Base-by-base conservation (phyloP, 2,888 invertebrate species). In the Coleophora flavipennella region DNA sequence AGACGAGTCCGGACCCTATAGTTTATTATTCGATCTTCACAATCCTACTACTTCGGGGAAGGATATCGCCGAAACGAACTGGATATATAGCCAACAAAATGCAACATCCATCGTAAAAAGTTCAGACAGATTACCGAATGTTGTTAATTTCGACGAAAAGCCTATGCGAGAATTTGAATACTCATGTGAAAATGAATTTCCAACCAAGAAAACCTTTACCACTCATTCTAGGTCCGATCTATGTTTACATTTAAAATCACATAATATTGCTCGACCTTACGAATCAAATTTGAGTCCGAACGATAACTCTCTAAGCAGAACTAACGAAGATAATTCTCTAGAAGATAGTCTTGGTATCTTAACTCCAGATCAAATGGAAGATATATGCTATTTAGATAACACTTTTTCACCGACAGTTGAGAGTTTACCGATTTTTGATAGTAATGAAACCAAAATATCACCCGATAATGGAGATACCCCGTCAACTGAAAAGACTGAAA, bases 321-420 rank as follows among this genome's bases (percentile, higher is more conserved):
- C 80, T 36, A 88, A 87, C 60, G 93, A 93, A 67, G 91, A 93
- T 62, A 92, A 92, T 65, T 95, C 94, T 1, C 88, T 93, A 54
- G 94, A 94, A 60, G 94, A 95, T 64, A 93, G 93, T 57, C 81
- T 95, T 53, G 95, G 95, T 4, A 95, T 95, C 56, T 80, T 96
- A 46, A 94, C 95, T 8, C 94, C 95, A 0, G 94, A 94, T 76
- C 94, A 95, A 74, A 94, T 95, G 93, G 91, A 92, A 59, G 89
- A 88, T 57, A 88, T 89, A 49, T 87, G 87, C 50, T 85, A 88
- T 50, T 76, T 88, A 52, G 89, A 89, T 57, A 87, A 87, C 59
- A 84, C 88, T 48, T 86, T 89, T 71, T 89, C 90, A 39, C 89
- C 90, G 36, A 89, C 89, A 46, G 88, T 87, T 48, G 90, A 90